Conservation (phyloP, 2,797 vertebrate genomes). For the Melanotaenia trifasciata region DNA sequence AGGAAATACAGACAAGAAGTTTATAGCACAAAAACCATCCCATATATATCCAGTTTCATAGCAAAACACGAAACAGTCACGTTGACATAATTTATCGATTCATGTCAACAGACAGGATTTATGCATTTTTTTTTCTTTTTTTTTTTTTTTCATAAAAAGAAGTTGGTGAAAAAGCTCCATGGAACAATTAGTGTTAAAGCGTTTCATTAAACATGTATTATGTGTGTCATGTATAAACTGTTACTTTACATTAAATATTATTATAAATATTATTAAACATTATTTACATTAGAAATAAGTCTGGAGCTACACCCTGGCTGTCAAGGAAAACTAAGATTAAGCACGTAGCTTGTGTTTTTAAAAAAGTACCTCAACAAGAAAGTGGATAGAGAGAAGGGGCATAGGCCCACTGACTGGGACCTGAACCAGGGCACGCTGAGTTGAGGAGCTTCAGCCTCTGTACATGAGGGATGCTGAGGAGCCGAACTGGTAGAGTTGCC, state of each 20-base stretch:
- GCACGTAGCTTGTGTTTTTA: neutral
- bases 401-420: neutral
- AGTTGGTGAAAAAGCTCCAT: neutral
- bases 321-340: neutral
- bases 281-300: neutral
- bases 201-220: neutral
- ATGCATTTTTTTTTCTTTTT: neutral
- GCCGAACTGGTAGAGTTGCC: neutral
- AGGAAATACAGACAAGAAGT: neutral
- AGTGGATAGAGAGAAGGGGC: neutral
- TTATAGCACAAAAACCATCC: neutral
- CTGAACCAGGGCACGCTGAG: neutral
- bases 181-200: neutral
- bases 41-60: neutral
- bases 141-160: too few species aligned
- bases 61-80: neutral
- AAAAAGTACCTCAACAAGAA: neutral
- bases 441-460: neutral
- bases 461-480: neutral
- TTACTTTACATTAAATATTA: neutral
- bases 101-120: neutral
- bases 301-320: neutral
- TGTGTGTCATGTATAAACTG: neutral
- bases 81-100: neutral
- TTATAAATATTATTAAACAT: too few species aligned